These are phyloP conservation scores for Pyrrhosoma nymphula DNA, from an alignment of 2,888 invertebrate genomes.

Conservation along the genomic window DNA sequence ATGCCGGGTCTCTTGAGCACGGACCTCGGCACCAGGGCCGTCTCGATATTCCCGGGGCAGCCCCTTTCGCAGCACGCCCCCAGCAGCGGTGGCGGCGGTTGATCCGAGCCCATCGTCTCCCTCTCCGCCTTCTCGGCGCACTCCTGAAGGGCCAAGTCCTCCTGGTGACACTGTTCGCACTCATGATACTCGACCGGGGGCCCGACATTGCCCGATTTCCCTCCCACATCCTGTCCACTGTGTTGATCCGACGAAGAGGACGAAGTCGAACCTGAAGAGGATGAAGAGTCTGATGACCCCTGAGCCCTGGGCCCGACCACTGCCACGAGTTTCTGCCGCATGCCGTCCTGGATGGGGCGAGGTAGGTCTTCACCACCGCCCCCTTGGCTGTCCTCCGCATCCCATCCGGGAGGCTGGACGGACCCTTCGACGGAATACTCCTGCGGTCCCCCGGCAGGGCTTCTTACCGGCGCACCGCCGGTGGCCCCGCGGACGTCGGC, in stretches of 20 bases:
- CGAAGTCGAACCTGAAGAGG: constrained; percentile 61
- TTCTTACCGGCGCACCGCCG: too few species aligned
- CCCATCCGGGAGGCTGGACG: background rate
- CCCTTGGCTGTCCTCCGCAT: background rate
- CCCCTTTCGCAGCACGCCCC: constrained; percentile 78
- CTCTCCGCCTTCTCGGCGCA: constrained; percentile 73
- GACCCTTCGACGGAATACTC: too few species aligned
- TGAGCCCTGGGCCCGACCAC: constrained; percentile 65
- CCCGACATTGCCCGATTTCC: background rate
- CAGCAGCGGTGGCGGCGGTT: constrained; percentile 78
- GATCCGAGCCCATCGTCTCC: constrained; percentile 77
- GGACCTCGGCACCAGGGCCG: constrained; percentile 81
- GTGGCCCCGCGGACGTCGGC: constrained; percentile 3
- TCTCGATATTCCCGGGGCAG: constrained; percentile 78
- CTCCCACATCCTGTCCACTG: constrained; percentile 52
- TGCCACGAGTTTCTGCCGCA: constrained; percentile 71
- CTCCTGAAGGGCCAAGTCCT: constrained; percentile 67
- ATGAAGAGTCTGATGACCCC: constrained; percentile 58
- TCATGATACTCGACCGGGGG: constrained; percentile 68
- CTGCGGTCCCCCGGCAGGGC: background rate
- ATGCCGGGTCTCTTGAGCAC: constrained; percentile 88
- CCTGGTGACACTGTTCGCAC: constrained; percentile 68
- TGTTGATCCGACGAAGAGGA: constrained; percentile 37
- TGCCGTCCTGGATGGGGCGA: background rate
- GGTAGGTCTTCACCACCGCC: constrained; percentile 4